phyloP scores from a whole-genome alignment of 2,797 vertebrate genomes.

The Gallinago nigripennis region DNA sequence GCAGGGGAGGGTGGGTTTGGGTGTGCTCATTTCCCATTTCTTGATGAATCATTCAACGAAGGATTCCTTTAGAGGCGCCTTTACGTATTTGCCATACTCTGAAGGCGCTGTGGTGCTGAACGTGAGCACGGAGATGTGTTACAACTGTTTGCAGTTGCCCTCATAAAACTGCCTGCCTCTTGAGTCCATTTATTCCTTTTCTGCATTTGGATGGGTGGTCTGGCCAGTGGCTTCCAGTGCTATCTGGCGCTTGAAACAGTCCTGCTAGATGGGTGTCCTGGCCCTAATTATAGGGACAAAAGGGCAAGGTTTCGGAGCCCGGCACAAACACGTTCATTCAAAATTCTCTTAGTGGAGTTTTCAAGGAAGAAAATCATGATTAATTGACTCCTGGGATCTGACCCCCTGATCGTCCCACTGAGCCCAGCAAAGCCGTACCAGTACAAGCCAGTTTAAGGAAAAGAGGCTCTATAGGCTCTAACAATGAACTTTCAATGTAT shows the following conservation, averaged over 20 bases:
- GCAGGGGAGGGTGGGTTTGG: neutral
- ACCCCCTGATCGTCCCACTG: fast-evolving
- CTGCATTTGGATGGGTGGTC: neutral
- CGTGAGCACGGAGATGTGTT: neutral
- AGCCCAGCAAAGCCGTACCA: neutral
- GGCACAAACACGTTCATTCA: neutral
- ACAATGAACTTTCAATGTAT: neutral
- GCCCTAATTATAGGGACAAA: neutral
- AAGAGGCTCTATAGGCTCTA: neutral
- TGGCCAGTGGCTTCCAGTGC: neutral
- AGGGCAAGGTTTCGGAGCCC: neutral
- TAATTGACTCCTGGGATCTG: neutral
- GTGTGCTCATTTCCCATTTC: neutral
- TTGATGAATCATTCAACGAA: neutral
- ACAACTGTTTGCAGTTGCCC: fast-evolving
- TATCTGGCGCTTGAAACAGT: neutral
- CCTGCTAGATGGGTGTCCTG: neutral
- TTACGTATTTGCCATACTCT: neutral
- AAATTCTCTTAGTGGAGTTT: neutral
- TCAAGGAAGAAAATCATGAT: neutral
- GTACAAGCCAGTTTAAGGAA: neutral
- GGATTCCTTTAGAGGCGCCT: neutral
- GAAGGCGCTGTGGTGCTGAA: fast-evolving
- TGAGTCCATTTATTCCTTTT: neutral
- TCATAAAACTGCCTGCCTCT: neutral